Evolutionary conservation across 2,113 vertebrate species (phyloP).

Genomic region (Catharus minimus): DNA sequence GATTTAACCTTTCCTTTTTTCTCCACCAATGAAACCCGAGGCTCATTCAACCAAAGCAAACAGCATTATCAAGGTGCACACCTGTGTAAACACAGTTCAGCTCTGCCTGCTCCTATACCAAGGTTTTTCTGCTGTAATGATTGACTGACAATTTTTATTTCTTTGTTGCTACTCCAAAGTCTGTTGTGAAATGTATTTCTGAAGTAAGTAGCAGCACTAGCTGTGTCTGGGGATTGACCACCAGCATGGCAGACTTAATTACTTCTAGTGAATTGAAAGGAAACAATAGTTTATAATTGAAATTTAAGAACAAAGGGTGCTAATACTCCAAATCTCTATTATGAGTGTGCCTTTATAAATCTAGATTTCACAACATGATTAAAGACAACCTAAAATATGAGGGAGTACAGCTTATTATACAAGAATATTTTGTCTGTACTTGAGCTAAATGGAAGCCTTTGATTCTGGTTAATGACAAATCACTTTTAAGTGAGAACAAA

Average conservation of each 20-base stretch:
- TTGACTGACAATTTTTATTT: neutral
- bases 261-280: neutral
- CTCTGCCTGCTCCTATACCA: neutral
- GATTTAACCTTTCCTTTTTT: neutral
- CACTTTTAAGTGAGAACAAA: conserved; percentile 42
- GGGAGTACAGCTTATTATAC: neutral
- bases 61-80: neutral
- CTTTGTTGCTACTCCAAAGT: neutral
- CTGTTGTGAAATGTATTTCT: neutral
- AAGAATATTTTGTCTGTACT: neutral
- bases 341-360: neutral
- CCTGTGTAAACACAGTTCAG: conserved; percentile 3
- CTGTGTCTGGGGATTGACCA: neutral
- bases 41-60: neutral
- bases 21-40: neutral
- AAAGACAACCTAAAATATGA: conserved; percentile 32
- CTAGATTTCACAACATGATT: conserved; percentile 36
- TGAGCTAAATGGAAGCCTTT: conserved; percentile 37
- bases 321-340: neutral
- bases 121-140: neutral
- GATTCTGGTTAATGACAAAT: conserved; percentile 50
- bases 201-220: neutral
- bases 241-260: neutral
- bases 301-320: conserved; percentile 16
- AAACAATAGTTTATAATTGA: neutral